Base-by-base conservation (phyloP, 2,888 invertebrate genomes). In the Parasteatoda lunata region DNA sequence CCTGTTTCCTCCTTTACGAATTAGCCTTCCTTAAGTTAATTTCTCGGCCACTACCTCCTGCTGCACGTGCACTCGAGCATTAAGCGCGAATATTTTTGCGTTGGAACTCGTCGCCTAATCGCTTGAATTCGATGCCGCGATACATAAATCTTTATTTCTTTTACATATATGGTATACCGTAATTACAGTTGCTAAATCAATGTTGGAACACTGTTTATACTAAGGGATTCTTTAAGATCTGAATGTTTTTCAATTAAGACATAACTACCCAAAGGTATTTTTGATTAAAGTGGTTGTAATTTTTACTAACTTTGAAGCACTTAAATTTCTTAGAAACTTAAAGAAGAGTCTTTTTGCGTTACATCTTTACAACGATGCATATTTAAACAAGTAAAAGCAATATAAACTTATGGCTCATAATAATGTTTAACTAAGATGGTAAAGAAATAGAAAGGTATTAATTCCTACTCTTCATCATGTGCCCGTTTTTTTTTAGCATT, bases 11-110 rank as follows among this genome's bases (percentile, higher is more conserved):
- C 15, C 72, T 15, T 13, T 47, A 8, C 65, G 59, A 66, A 68
- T 64, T 65, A 72, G 75, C 54, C 66, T 45, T 64, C 71, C 30
- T 72, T 77, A 83, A 85, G 79, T 80, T 80, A 76, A 85, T 85
- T 85, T 85, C 85, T 66, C 72, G 52, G 73, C 30, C 52, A 68
- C 77, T 77, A 48, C 70, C 72, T 77, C 66, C 66, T 68, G n/a
- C 30, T 7, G 15, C 66, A 15, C 30, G 66, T 45, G 66, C 9
- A 68, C 15, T n/a, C 11, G n/a, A n/a, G 59, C 59, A 59, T 59
- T 59, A 59, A 59, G 59, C n/a, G 9, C n/a, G 59, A n/a, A 59
- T 59, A 59, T 59, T 59, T 59, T n/a, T n/a, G 59, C n/a, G 59
- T n/a, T n/a, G 4, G n/a, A 59, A 59, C 59, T 9, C n/a, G 59